Evolutionary conservation across 2,797 vertebrate genomes (phyloP).

Genomic region (Emys orbicularis): DNA sequence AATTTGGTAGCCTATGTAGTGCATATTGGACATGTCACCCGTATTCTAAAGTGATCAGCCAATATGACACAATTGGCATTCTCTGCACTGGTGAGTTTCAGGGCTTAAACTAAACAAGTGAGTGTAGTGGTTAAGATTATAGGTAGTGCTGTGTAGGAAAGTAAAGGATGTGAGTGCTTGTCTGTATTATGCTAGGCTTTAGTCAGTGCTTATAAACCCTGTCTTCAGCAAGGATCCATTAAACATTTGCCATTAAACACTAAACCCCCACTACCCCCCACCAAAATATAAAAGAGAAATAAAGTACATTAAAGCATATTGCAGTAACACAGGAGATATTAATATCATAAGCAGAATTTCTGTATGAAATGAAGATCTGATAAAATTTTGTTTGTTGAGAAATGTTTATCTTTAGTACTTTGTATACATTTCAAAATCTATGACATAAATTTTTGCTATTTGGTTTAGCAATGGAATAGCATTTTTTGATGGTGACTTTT

Average conservation of each 20-base stretch:
- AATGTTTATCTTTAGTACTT: background rate
- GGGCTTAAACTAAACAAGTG: background rate
- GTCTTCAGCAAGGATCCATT: background rate
- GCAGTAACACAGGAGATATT: background rate
- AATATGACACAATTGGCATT: conserved; percentile 3
- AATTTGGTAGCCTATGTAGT: background rate
- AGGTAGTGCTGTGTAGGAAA: conserved; percentile 12
- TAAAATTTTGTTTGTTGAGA: background rate
- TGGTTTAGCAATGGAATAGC: background rate
- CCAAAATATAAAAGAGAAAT: background rate
- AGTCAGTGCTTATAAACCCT: conserved; percentile 3
- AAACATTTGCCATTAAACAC: background rate
- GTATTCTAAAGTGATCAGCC: conserved; percentile 20
- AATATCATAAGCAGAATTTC: background rate
- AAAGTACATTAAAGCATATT: background rate
- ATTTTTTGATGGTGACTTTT: background rate
- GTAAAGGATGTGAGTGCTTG: background rate
- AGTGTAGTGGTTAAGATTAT: background rate
- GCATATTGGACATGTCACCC: background rate
- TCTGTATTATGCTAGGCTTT: conserved; percentile 18
- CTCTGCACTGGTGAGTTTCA: background rate
- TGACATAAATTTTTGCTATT: background rate
- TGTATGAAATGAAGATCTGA: background rate
- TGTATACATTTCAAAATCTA: background rate
- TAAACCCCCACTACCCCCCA: background rate